A percentile compares a stretch with the other conserved stretches of the same genome.
These are phyloP conservation scores for Malacoraja senta DNA, from an alignment of 2,797 vertebrate species.

Conservation along the genomic window DNA sequence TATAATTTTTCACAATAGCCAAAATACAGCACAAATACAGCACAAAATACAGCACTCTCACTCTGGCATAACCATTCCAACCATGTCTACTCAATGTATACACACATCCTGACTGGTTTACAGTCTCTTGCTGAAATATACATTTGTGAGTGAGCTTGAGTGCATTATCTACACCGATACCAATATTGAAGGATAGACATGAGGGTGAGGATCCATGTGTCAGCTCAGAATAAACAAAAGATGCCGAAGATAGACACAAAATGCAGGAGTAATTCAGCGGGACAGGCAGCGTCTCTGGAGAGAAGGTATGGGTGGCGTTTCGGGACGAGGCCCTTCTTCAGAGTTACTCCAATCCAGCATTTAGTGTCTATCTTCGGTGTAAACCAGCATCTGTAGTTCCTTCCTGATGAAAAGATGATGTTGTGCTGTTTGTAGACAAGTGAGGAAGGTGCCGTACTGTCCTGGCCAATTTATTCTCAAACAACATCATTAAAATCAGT, in stretches of 20 bases:
- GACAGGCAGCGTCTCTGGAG: no score
- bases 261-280: no score
- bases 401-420: background rate
- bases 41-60: background rate
- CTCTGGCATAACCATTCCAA: background rate
- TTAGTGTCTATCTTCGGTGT: no score
- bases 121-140: background rate
- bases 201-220: background rate
- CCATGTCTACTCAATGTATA: background rate
- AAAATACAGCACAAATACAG: background rate
- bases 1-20: background rate
- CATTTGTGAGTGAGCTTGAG: background rate
- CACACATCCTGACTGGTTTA: background rate
- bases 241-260: no score
- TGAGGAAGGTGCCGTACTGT: background rate
- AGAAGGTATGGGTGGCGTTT: no score
- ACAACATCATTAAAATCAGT: background rate
- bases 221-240: background rate
- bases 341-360: no score
- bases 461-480: background rate
- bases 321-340: no score
- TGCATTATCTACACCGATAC: background rate
- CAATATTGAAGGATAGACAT: background rate
- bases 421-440: background rate
- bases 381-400: no score